A percentile compares a stretch with the other conserved stretches of the same genome.
These are phyloP conservation scores for Lasiommata megera DNA, from an alignment of 2,888 invertebrate genomes.

Conservation along the genomic window DNA sequence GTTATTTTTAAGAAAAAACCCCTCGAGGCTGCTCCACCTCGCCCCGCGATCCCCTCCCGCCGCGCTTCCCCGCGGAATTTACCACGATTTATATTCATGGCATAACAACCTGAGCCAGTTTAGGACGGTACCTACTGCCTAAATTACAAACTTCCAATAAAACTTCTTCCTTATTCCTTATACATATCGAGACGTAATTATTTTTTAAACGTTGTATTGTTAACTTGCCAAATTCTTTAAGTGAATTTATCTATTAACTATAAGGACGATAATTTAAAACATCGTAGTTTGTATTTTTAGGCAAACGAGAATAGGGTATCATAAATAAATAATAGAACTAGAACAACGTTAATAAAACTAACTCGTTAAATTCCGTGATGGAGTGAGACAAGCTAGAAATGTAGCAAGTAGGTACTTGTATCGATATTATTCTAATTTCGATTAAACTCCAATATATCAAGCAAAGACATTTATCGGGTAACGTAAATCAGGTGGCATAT, in stretches of 20 bases:
- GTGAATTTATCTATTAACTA: no score
- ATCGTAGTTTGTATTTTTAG: no score
- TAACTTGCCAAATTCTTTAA: no score
- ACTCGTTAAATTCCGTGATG: no score
- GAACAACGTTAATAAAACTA: no score
- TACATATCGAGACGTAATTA: background rate
- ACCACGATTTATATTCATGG: constrained; percentile 84
- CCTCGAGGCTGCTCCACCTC: constrained; percentile 66
- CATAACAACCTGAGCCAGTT: constrained; percentile 78
- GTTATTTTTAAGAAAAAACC: constrained; percentile 82
- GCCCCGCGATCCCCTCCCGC: constrained; percentile 44
- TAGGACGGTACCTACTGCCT: constrained; percentile 65
- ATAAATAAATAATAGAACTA: no score
- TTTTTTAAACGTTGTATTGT: background rate
- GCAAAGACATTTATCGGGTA: constrained; percentile 28
- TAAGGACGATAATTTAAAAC: no score
- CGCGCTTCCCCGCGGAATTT: constrained; percentile 69
- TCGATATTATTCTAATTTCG: constrained; percentile 6
- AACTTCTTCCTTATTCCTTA: constrained; percentile 39
- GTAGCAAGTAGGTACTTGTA: no score
- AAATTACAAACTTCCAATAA: constrained; percentile 67
- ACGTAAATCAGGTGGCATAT: constrained; percentile 55
- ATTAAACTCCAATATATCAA: constrained; percentile 14
- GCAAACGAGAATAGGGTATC: no score
- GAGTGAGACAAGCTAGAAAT: no score